Base-by-base conservation (phyloP, 2,797 vertebrate species). In the Nannoperca australis region DNA sequence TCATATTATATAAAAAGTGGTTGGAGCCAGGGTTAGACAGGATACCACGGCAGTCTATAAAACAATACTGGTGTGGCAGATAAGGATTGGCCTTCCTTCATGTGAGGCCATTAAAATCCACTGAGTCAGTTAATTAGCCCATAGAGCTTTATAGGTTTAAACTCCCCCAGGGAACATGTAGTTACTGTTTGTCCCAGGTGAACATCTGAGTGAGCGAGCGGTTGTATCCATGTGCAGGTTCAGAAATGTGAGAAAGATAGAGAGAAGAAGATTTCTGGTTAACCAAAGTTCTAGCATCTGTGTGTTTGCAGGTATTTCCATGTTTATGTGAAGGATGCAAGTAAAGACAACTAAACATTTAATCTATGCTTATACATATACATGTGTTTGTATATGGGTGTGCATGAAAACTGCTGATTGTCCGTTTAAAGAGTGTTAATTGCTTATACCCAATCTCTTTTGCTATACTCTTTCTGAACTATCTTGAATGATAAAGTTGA, bases 51-150 rank as follows among this genome's bases (percentile, higher is more conserved):
- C 70, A 67, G 81, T 55, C 77, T 58, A 88, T 91, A 86, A 90
- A 90, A 88, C 78, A 90, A 85, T 83, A 42, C 73, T 24, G 71
- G 58, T 66, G 78, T 69, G 62, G 62, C 22, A 78, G 91, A 92
- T 89, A 90, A 86, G 79, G 70, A 88, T 90, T 75, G 2, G 63
- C 82, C 84, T 85, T 89, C 71, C 74, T 72, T 63, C 64, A 78
- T 47, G 32, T 20, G 22, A 71, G 61, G 77, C n/a, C 73, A 85
- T 85, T 87, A 86, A 89, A 83, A 71, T 54, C 60, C 42, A 49
- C 3, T 1, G 58, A 81, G 83, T 80, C 67, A 64, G 15, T 87
- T 81, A 78, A 90, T 72, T 13, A 84, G 79, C 72, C 70, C 68
- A 54, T 61, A 24, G 65, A 79, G 76, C 70, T 92, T 93, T 89